phyloP scores from a whole-genome alignment of 2,113 vertebrate species.

The Orcinus orca region DNA sequence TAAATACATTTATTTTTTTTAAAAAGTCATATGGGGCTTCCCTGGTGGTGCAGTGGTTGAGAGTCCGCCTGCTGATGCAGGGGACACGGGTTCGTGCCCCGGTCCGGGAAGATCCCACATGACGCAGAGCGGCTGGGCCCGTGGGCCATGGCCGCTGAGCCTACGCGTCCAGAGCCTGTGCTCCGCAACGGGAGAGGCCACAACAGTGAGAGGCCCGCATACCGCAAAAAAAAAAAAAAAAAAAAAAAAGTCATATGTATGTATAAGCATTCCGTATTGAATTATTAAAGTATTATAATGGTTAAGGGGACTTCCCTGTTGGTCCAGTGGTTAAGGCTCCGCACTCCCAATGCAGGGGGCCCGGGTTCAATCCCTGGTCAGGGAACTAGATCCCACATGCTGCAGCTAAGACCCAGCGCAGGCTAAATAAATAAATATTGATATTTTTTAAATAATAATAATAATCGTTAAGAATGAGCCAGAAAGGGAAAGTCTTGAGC shows the following conservation, averaged over 20 bases:
- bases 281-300: neutral
- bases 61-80: no score
- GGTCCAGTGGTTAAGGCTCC: neutral
- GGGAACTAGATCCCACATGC: neutral
- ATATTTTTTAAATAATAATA: neutral
- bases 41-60: no score
- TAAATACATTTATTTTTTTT: neutral
- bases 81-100: no score
- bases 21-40: no score
- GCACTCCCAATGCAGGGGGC: neutral
- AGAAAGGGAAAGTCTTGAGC: neutral
- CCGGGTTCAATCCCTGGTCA: neutral
- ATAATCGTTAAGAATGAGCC: neutral
- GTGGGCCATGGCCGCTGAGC: no score
- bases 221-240: neutral
- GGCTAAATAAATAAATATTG: neutral
- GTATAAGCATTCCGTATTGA: neutral
- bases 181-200: no score
- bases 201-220: no score
- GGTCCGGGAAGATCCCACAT: no score
- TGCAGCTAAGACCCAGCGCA: neutral
- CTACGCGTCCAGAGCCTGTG: accelerated
- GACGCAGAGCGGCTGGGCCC: no score
- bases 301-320: neutral
- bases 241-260: neutral